These are phyloP conservation scores for Nanorana parkeri DNA, from an alignment of 2,113 vertebrate genomes.

Conservation along the genomic window DNA sequence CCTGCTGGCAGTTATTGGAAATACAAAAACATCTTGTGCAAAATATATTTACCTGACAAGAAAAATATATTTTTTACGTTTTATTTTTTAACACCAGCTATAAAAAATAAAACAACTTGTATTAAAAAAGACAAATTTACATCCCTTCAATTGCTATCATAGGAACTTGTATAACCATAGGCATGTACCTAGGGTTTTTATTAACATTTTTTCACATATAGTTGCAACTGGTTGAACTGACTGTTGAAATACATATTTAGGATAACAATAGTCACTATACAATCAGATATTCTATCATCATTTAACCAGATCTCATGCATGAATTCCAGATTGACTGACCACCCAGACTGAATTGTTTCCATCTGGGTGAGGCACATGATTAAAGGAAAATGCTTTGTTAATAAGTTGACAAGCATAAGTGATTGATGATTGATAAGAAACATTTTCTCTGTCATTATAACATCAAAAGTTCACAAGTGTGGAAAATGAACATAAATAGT, in stretches of 20 bases:
- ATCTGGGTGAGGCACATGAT: constrained; percentile 11
- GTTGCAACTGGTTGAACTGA: too few relatives aligned
- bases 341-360: constrained; percentile 40
- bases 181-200: too few relatives aligned
- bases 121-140: background rate
- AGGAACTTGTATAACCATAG: too few relatives aligned
- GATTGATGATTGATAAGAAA: constrained; percentile 25
- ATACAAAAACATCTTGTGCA: too few relatives aligned
- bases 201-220: too few relatives aligned
- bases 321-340: constrained; percentile 3
- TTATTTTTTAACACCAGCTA: too few relatives aligned
- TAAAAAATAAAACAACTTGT: background rate
- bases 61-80: too few relatives aligned
- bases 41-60: too few relatives aligned
- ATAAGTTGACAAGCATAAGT: constrained; percentile 6
- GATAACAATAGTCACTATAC: background rate
- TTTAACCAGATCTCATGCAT: background rate
- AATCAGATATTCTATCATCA: constrained; percentile 7
- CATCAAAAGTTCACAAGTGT: too few relatives aligned
- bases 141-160: background rate
- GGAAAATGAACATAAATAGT: too few relatives aligned
- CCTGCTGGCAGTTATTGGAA: too few relatives aligned
- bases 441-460: constrained; percentile 10
- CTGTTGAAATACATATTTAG: background rate
- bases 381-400: constrained; percentile 26